Evolutionary conservation across 2,113 vertebrate species (phyloP), one percentile per base, ranked within the genome.

Genomic region (Phylloscopus whistleri): DNA sequence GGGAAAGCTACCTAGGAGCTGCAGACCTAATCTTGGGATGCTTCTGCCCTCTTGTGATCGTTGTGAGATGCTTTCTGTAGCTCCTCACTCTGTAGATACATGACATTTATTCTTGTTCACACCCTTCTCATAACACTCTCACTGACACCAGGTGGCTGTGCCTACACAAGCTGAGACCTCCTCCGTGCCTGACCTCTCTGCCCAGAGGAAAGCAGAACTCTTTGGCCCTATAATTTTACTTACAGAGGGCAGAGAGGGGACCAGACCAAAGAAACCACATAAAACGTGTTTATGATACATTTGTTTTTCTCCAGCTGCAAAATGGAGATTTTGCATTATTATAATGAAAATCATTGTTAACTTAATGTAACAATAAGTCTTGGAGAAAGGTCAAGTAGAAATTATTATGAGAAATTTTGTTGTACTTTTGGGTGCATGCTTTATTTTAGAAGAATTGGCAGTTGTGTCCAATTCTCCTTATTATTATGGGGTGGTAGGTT

Each of bases 1-100:
- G 18, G 12, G 21, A 59, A 46, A 74, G 10, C 2, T 15, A 1
- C 16, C 19, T 1, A 10, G 4, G 31, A 28, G 55, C 46, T 39
- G n/a, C 82, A 64, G 53, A 27, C 4, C 16, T 48, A 66, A 59
- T 74, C 39, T 30, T 89, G 37, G 91, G 63, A 51, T 89, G 63
- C 88, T 95, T 83, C 94, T 96, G 96, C 95, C 96, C 95, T 66
- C 97, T 89, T 67, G 91, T 64, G 97, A 76, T 46, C 18, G 13
- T 14, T 22, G 9, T 5, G 10, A 26, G 39, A 16, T 6, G 19
- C 33, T 77, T 18, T 37, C 66, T 37, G 55, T n/a, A 26, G 39
- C 44, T 44, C 49, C 66, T 39, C 9, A 2, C 49, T 11, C 5
- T 10, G 11, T 2, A 19, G 56, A 9, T 9, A 1, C 0, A 16